Conservation (phyloP, 2,113 vertebrate genomes). For the Oreotragus oreotragus region DNA sequence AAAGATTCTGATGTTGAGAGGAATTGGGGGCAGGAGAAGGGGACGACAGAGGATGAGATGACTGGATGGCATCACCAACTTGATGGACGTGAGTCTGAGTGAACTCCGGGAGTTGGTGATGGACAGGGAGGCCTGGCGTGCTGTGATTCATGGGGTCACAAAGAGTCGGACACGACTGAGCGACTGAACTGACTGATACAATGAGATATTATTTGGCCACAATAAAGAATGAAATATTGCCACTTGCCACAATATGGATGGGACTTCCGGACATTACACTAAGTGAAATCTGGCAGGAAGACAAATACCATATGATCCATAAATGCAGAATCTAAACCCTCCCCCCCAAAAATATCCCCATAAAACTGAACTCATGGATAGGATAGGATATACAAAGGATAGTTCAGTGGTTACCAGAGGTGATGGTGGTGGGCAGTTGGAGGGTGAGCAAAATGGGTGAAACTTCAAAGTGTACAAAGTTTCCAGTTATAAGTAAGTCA, state of each 20-base stretch:
- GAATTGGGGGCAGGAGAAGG: no score
- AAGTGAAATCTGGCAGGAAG: not conserved
- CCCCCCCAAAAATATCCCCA: rapidly evolving
- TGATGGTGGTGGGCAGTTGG: not conserved
- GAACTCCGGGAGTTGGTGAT: no score
- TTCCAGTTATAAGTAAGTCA: not conserved
- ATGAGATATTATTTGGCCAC: not conserved
- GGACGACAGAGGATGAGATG: no score
- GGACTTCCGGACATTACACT: not conserved
- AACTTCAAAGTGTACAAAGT: not conserved
- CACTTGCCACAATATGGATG: not conserved
- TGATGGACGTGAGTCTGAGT: no score
- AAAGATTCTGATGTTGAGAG: no score
- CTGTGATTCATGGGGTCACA: no score
- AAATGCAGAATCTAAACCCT: not conserved
- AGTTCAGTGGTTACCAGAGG: not conserved
- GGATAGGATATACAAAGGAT: not conserved
- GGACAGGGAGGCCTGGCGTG: no score
- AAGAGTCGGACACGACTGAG: no score
- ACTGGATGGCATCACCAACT: no score
- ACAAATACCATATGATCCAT: not conserved
- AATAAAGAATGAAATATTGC: not conserved
- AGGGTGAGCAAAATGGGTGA: not conserved
- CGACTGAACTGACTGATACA: not conserved
- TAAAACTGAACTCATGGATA: not conserved